Evolutionary conservation across 1,140 invertebrate genomes (phyloP).

Genomic region (Nasonia giraulti): DNA sequence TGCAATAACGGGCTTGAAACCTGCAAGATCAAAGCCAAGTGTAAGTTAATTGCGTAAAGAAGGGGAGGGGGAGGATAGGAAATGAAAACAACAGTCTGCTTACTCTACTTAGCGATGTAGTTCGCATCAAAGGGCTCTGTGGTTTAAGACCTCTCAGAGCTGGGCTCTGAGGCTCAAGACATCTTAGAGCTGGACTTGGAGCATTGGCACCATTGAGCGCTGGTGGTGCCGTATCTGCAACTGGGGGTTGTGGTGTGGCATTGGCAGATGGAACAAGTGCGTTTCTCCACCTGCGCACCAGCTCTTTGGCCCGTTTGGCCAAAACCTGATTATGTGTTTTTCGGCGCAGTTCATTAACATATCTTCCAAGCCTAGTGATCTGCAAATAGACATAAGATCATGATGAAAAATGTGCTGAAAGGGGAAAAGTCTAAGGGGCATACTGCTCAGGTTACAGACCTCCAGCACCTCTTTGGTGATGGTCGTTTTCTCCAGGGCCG

Average conservation of each 20-base stretch:
- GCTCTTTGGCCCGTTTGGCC: constrained; percentile 90
- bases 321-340: constrained; percentile 88
- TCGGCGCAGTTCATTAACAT: constrained; percentile 92
- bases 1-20: constrained; percentile 68
- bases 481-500: constrained; percentile 91
- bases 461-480: constrained; percentile 96
- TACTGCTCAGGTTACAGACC: constrained; percentile 75
- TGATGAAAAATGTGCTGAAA: background rate
- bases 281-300: constrained; percentile 93
- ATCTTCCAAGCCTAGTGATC: constrained; percentile 92
- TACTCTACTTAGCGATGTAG: constrained; percentile 66
- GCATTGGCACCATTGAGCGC: constrained; percentile 70
- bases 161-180: constrained; percentile 69
- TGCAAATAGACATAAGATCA: constrained; percentile 61
- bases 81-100: constrained; percentile 43
- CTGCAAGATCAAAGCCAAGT: constrained; percentile 54
- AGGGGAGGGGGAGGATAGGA: background rate
- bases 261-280: constrained; percentile 80
- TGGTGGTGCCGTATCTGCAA: constrained; percentile 66
- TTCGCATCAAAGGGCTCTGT: constrained; percentile 69
- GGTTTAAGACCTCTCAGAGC: constrained; percentile 66
- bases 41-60: background rate
- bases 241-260: constrained; percentile 65
- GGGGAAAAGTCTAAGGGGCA: background rate
- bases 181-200: constrained; percentile 66